Conservation (phyloP, 2,888 invertebrate genomes). For the Hedya salicella region DNA sequence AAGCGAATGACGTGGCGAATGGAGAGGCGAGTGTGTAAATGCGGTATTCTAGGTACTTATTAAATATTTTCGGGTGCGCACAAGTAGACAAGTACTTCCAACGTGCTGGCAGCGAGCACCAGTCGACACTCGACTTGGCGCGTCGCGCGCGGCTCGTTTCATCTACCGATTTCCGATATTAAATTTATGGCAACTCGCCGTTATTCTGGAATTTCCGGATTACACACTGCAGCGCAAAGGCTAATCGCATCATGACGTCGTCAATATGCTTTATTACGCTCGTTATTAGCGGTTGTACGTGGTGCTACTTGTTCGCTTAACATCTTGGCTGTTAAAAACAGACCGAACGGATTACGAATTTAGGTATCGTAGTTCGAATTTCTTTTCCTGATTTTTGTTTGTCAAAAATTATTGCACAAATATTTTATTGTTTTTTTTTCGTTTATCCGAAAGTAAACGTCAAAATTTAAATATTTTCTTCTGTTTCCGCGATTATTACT, state of each 20-base stretch:
- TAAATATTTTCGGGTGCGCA: neutral
- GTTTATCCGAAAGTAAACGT: too few species aligned
- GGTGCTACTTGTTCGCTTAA: neutral
- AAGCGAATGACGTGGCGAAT: too few species aligned
- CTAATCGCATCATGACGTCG: slow-evolving; percentile 31
- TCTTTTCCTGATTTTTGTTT: too few species aligned
- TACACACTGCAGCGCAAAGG: slow-evolving; percentile 23
- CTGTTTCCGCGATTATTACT: too few species aligned
- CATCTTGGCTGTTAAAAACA: too few species aligned
- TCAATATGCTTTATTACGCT: slow-evolving; percentile 3
- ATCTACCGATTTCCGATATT: slow-evolving; percentile 56
- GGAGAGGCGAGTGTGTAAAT: too few species aligned
- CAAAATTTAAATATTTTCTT: too few species aligned
- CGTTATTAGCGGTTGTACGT: neutral
- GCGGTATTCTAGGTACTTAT: too few species aligned
- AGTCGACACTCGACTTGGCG: slow-evolving; percentile 52
- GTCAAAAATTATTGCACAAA: too few species aligned
- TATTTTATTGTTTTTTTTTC: too few species aligned
- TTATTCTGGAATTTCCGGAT: slow-evolving; percentile 51
- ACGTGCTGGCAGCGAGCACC: slow-evolving; percentile 45
- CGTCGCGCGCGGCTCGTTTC: slow-evolving; percentile 54
- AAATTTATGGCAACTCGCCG: slow-evolving; percentile 57
- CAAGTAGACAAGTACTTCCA: slow-evolving; percentile 10
- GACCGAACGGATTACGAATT: too few species aligned
- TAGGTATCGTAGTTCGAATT: too few species aligned